A percentile compares a stretch with the other conserved stretches of the same genome.
Conservation (phyloP, 2,888 invertebrate genomes). For the Pristionchus fissidentatus region DNA sequence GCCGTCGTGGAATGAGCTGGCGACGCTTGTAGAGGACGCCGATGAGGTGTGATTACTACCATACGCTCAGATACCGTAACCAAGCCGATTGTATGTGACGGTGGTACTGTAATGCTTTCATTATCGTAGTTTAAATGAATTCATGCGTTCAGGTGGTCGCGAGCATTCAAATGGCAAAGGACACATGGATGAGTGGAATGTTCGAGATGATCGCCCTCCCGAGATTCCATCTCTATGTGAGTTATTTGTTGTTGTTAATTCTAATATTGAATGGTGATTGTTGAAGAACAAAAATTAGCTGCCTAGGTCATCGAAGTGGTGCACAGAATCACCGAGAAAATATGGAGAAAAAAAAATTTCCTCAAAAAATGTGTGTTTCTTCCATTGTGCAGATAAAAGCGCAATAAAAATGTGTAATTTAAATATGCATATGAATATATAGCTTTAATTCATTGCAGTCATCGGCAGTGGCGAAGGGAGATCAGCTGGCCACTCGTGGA, state of each 20-base stretch:
- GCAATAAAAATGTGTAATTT: too few species aligned
- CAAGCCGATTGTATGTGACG: too few species aligned
- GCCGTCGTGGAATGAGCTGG: conserved; percentile 94
- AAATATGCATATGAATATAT: too few species aligned
- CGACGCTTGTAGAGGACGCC: conserved; percentile 82
- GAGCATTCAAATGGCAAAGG: not conserved
- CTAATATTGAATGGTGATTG: too few species aligned
- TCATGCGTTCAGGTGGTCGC: not conserved
- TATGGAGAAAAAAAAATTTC: too few species aligned
- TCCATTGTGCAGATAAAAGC: too few species aligned
- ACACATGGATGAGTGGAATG: conserved; percentile 37
- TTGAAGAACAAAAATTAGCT: too few species aligned
- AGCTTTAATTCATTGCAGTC: conserved; percentile 82
- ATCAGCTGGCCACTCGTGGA: conserved; percentile 84
- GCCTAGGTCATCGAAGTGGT: too few species aligned
- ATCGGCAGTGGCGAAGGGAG: conserved; percentile 89
- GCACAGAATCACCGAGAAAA: too few species aligned
- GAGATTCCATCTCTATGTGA: conserved; percentile 36
- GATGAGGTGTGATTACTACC: conserved; percentile 49
- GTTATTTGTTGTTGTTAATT: too few species aligned
- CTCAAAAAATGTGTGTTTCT: too few species aligned
- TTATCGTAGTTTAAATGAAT: too few species aligned
- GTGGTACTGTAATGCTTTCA: not conserved
- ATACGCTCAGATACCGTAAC: not conserved
- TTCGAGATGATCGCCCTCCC: conserved; percentile 41